Percentiles rank a stretch among this genome's conserved stretches.
Conservation (phyloP, 2,797 vertebrate genomes). For the Sarcophilus harrisii region DNA sequence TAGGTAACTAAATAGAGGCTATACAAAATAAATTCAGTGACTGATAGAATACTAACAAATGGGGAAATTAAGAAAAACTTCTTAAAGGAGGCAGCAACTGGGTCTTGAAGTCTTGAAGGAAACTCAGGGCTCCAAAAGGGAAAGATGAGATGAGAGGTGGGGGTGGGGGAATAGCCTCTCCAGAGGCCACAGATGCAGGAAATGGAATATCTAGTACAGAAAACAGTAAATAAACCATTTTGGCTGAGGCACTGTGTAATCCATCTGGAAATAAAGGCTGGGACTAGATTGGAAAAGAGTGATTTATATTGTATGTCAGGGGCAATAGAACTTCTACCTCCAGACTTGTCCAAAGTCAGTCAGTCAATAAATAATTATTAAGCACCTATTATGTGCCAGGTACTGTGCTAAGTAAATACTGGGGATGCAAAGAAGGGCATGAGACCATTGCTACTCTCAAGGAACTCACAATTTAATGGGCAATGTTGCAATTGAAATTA, state of each 20-base stretch:
- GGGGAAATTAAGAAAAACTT: not conserved
- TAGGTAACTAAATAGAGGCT: not conserved
- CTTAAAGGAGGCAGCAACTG: not conserved
- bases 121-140: not conserved
- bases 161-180: not conserved
- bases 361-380: not conserved
- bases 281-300: not conserved
- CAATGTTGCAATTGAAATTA: not conserved
- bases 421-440: not conserved
- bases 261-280: not conserved
- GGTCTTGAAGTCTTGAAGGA: not conserved
- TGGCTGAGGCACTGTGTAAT: not conserved
- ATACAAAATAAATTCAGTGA: not conserved
- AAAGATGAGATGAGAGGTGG: not conserved
- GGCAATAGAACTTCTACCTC: too few species aligned
- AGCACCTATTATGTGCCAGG: not conserved
- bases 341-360: not conserved
- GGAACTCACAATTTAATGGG: not conserved
- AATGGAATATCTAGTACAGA: not conserved
- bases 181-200: not conserved
- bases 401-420: not conserved
- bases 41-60: not conserved
- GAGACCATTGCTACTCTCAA: not conserved
- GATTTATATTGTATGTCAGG: not conserved
- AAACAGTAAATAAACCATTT: not conserved